Percentiles rank a stretch among this genome's conserved stretches.
Conservation (phyloP, 2,888 invertebrate genomes). For the Neria commutata region DNA sequence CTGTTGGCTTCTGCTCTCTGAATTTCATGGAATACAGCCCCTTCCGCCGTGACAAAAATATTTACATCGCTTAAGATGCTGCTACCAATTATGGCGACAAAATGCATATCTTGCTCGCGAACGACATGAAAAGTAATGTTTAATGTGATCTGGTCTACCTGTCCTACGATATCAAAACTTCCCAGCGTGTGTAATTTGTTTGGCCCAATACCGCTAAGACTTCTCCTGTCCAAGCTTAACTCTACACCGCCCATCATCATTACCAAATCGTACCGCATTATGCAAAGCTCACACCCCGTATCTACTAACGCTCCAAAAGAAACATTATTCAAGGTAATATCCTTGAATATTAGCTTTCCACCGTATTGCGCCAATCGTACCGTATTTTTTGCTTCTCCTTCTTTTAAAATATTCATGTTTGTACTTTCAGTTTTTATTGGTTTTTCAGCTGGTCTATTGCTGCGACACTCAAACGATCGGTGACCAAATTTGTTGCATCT, state of each 20-base stretch:
- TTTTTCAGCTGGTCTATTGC: too few relatives aligned
- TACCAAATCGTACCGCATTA: conserved; percentile 3
- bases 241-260: background rate
- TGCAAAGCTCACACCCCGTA: conserved; percentile 18
- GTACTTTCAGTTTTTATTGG: background rate
- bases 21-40: background rate
- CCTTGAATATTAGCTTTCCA: conserved; percentile 15
- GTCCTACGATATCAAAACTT: background rate
- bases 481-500: background rate
- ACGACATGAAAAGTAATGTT: conserved; percentile 16
- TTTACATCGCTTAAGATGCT: conserved; percentile 9
- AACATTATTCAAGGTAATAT: background rate
- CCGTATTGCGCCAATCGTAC: background rate
- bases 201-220: conserved; percentile 11
- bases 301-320: conserved; percentile 17
- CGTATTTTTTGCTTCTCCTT: background rate
- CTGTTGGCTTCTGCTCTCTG: too few relatives aligned
- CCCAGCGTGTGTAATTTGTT: conserved; percentile 1
- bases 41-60: background rate
- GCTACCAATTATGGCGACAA: conserved; percentile 19
- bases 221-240: background rate
- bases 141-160: conserved; percentile 6
- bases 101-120: conserved; percentile 6
- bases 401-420: background rate
- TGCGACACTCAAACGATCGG: background rate